Evolutionary conservation across 2,113 vertebrate species (phyloP), one percentile per base, ranked within the genome.

Genomic region (Erythrocercus mccallii): DNA sequence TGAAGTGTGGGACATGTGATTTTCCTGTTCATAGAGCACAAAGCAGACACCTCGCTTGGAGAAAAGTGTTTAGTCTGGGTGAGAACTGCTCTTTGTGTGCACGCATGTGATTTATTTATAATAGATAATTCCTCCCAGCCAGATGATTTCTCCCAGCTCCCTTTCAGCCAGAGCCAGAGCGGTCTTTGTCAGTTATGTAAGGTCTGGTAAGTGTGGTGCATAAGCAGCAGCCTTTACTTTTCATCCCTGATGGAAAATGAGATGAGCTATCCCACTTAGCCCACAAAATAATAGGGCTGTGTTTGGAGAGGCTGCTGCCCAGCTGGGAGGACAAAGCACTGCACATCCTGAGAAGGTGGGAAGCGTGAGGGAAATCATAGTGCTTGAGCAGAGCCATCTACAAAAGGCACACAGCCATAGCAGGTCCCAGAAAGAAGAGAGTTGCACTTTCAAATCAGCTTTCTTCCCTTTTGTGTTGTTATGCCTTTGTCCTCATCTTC

Each of bases 11-110:
- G 71, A 81, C 83, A 18, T 79, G 89, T 81, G 80, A 92, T 88
- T 92, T 94, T 96, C 60, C 77, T 97, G 95, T 86, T 91, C 86
- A 58, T 0, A 5, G 68, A 95, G 81, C 88, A 96, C 51, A 90
- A 89, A 96, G 91, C 94, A 94, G 94, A 92, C 92, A 97, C 94
- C 88, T 89, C 35, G 3, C 94, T 94, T 79, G 88, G 69, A 95
- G 90, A 81, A 50, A 78, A 96, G 90, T 95, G 96, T 97, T 97
- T 96, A 94, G 90, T 95, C 88, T 96, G 95, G 53, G 72, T 86
- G 96, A 94, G 88, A 95, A 74, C 50, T 50, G 61, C 83, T 96
- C 76, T 94, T 83, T 97, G 91, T 96, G 86, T 47, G 69, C 69
- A 27, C 0, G 37, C 77, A n/a, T 60, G 51, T 40, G 69, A 71